These are phyloP conservation scores for Drosophila micromelanica DNA, from an alignment of 1,140 invertebrate genomes.

Conservation along the genomic window DNA sequence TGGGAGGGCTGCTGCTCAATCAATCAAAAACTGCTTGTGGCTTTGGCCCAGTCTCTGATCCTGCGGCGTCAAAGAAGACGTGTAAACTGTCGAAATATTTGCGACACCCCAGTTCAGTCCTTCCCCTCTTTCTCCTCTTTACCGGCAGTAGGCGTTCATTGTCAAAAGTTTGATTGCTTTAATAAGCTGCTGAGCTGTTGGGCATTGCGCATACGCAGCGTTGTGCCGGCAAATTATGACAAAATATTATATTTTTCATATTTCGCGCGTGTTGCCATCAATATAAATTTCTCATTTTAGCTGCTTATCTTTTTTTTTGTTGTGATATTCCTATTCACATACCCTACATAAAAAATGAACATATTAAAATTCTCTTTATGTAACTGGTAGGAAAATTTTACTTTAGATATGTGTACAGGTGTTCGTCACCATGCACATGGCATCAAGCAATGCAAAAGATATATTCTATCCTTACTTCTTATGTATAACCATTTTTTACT, in stretches of 20 bases:
- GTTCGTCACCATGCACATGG: too few relatives aligned
- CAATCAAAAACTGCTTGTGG: slow-evolving; percentile 73
- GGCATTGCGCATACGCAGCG: slow-evolving; percentile 44
- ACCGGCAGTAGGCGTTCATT: background rate
- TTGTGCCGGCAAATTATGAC: slow-evolving; percentile 53
- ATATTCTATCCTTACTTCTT: too few relatives aligned
- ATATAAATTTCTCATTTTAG: slow-evolving; percentile 67
- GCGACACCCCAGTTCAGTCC: background rate
- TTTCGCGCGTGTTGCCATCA: slow-evolving; percentile 36
- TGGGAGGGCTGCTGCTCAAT: slow-evolving; percentile 52
- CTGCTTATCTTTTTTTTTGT: slow-evolving; percentile 19
- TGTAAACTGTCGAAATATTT: slow-evolving; percentile 76
- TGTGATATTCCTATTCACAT: background rate
- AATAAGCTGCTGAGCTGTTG: slow-evolving; percentile 67
- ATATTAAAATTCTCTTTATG: too few relatives aligned
- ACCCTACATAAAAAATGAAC: background rate
- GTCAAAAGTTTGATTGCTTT: slow-evolving; percentile 54
- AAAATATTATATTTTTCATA: slow-evolving; percentile 24
- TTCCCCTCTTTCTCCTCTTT: background rate
- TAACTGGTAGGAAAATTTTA: too few relatives aligned
- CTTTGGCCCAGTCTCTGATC: slow-evolving; percentile 45
- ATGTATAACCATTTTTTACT: too few relatives aligned
- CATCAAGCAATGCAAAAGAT: background rate
- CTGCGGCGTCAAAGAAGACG: slow-evolving; percentile 69
- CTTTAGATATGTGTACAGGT: too few relatives aligned